A percentile compares a stretch with the other conserved stretches of the same genome.
Conservation (phyloP, 2,113 vertebrate genomes). For the Mesitornis unicolor region DNA sequence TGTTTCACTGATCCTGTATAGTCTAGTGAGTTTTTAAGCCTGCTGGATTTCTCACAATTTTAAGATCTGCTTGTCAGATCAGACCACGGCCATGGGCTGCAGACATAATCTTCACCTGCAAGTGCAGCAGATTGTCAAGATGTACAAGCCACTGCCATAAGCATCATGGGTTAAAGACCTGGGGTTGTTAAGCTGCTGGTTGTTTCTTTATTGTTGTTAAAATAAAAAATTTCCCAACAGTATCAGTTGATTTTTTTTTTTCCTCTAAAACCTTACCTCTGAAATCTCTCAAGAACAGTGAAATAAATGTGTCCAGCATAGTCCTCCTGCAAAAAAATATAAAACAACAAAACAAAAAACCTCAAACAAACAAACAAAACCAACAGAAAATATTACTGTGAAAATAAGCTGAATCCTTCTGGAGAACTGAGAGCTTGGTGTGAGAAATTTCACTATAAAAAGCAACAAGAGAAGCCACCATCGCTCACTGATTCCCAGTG, state of each 20-base stretch:
- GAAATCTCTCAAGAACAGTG: not conserved
- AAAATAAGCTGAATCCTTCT: not conserved
- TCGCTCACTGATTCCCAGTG: not conserved
- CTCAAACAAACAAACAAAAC: too few relatives aligned
- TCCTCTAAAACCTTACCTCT: not conserved
- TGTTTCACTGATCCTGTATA: not conserved
- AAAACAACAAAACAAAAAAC: too few relatives aligned
- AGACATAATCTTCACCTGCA: not conserved
- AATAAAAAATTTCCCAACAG: not conserved
- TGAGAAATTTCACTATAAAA: not conserved
- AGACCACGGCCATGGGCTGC: not conserved
- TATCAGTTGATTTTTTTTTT: not conserved
- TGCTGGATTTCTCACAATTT: not conserved
- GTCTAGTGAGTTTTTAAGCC: not conserved
- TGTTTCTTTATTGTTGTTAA: not conserved
- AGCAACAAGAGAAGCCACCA: not conserved
- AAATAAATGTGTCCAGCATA: not conserved
- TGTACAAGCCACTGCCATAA: not conserved
- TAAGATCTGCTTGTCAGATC: not conserved
- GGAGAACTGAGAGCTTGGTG: not conserved
- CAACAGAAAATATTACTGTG: not conserved
- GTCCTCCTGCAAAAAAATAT: too few relatives aligned
- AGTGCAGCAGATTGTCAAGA: not conserved
- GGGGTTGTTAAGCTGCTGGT: not conserved
- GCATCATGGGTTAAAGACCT: not conserved